Conservation (phyloP, 2,113 vertebrate species). For the Ceyx melanurus region DNA sequence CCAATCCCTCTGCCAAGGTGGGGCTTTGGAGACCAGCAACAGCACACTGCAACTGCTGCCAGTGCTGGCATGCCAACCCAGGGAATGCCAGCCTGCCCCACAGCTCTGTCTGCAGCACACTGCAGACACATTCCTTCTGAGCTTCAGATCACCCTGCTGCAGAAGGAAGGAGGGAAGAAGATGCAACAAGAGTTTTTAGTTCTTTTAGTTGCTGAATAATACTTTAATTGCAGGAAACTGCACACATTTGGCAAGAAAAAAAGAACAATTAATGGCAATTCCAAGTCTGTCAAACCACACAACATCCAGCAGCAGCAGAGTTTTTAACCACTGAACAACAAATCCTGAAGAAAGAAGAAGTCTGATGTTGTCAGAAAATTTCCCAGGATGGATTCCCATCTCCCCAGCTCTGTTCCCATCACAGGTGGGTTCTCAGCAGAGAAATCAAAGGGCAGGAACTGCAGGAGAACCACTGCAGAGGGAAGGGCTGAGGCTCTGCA, state of each 20-base stretch:
- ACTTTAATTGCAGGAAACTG: background rate
- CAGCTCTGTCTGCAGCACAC: background rate
- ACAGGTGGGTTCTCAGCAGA: background rate
- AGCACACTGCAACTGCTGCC: background rate
- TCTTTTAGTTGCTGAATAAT: background rate
- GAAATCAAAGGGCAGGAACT: background rate
- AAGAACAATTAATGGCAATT: background rate
- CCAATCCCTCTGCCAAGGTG: too few relatives aligned
- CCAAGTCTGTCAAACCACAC: background rate
- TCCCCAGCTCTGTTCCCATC: background rate
- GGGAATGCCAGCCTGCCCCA: background rate
- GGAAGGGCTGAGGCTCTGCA: background rate
- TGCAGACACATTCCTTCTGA: background rate
- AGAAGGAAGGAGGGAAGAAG: background rate
- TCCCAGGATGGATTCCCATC: background rate
- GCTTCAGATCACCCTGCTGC: background rate
- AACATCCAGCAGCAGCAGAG: background rate
- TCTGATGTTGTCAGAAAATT: background rate
- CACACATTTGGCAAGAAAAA: background rate
- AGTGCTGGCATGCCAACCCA: background rate
- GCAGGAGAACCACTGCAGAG: background rate
- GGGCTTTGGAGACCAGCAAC: background rate
- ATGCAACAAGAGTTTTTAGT: background rate
- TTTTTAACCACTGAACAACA: background rate
- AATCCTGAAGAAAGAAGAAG: background rate